Conservation (phyloP, 2,888 invertebrate genomes). For the Neoaliturus tenellus region DNA sequence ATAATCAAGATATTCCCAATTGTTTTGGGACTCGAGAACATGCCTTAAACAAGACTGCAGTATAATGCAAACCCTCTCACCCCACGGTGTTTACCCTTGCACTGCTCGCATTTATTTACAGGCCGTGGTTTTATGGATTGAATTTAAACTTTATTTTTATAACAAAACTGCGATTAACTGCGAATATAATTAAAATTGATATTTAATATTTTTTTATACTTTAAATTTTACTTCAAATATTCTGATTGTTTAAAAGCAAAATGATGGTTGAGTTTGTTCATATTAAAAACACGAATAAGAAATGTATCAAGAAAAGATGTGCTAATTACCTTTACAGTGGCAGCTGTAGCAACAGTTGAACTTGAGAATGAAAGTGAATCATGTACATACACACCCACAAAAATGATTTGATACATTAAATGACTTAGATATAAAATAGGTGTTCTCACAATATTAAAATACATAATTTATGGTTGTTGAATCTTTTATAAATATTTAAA, state of each 20-base stretch:
- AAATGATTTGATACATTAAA: no score
- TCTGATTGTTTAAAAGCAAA: no score
- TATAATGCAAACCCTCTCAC: not conserved
- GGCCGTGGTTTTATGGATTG: not conserved
- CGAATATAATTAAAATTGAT: no score
- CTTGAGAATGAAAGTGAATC: not conserved
- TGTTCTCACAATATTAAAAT: no score
- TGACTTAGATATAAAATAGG: no score
- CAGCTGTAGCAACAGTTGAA: not conserved
- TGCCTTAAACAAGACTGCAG: not conserved
- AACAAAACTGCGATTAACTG: no score
- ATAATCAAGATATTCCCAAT: not conserved
- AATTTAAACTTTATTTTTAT: no score
- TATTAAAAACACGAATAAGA: not conserved
- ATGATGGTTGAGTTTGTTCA: no score
- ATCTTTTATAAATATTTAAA: no score
- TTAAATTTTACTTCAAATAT: no score
- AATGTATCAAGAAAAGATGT: not conserved
- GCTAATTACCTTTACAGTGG: not conserved
- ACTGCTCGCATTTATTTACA: not conserved
- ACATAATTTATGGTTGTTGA: no score
- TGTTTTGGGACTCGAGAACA: constrained; percentile 7
- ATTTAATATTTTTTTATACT: no score
- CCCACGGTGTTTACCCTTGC: not conserved
- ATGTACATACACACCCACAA: not conserved